A percentile compares a stretch with the other conserved stretches of the same genome.
Conservation (phyloP, 2,888 invertebrate genomes). For the Dastarcus helophoroides region DNA sequence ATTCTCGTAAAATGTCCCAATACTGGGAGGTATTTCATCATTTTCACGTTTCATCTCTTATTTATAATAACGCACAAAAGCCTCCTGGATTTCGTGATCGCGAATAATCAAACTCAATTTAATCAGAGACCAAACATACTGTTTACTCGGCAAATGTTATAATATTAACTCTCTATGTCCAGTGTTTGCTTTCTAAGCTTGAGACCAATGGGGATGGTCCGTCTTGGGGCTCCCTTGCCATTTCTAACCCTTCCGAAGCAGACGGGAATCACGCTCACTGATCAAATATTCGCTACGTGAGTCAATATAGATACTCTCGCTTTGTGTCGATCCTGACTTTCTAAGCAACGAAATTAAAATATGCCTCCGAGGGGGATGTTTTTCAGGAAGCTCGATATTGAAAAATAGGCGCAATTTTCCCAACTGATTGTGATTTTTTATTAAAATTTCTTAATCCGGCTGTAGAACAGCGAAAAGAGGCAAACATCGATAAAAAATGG, state of each 20-base stretch:
- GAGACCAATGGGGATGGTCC: conserved; percentile 25
- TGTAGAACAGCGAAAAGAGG: too few species aligned
- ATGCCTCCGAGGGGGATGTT: too few species aligned
- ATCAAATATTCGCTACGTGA: conserved; percentile 22
- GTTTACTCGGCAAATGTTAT: conserved; percentile 29
- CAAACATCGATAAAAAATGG: too few species aligned
- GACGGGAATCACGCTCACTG: conserved; percentile 20
- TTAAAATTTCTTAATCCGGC: too few species aligned
- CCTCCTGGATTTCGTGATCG: conserved; percentile 22
- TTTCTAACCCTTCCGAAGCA: conserved; percentile 10
- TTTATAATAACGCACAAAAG: too few species aligned
- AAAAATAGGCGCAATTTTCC: too few species aligned
- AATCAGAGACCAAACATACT: conserved; percentile 28
- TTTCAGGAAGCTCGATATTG: too few species aligned
- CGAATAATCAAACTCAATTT: conserved; percentile 29
- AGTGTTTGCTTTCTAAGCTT: conserved; percentile 27
- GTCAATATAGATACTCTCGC: conserved; percentile 16
- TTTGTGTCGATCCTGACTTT: conserved; percentile 1
- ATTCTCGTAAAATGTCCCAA: too few species aligned
- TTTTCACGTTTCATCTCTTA: too few species aligned
- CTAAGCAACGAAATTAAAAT: too few species aligned
- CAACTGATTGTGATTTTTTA: too few species aligned
- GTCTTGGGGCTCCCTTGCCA: conserved; percentile 5
- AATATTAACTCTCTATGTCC: conserved; percentile 30
- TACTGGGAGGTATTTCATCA: too few species aligned